Conservation (phyloP, 2,888 invertebrate genomes). For the Galeruca laticollis region DNA sequence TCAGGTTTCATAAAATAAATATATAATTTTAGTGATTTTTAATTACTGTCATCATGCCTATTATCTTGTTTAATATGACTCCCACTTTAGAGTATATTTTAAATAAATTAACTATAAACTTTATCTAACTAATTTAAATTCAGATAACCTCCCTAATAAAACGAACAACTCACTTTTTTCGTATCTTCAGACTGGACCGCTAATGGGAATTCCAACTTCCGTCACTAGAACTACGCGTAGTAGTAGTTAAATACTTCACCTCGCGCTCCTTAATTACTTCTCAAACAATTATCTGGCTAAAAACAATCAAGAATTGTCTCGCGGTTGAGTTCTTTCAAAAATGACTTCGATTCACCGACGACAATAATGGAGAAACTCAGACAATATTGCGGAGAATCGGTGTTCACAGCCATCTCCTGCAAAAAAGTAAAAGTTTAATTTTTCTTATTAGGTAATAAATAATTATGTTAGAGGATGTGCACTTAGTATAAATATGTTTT, state of each 20-base stretch:
- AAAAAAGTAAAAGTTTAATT: slow-evolving; percentile 48
- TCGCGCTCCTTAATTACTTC: slow-evolving; percentile 36
- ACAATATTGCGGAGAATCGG: slow-evolving; percentile 37
- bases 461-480: slow-evolving; percentile 6
- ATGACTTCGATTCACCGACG: slow-evolving; percentile 40
- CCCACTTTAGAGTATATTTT: too few species aligned
- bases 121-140: too few species aligned
- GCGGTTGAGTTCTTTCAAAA: slow-evolving; percentile 41
- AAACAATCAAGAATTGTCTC: slow-evolving; percentile 35
- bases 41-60: too few species aligned
- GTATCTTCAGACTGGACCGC: background rate
- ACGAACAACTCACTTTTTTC: slow-evolving; percentile 10
- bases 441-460: slow-evolving; percentile 27
- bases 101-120: too few species aligned
- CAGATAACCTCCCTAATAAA: background rate
- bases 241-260: background rate
- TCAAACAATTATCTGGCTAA: slow-evolving; percentile 34
- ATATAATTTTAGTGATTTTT: too few species aligned
- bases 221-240: slow-evolving; percentile 3
- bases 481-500: background rate
- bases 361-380: slow-evolving; percentile 44
- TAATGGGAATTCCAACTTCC: background rate
- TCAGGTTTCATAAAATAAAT: too few species aligned
- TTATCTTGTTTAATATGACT: too few species aligned
- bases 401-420: slow-evolving; percentile 50